These are phyloP conservation scores for Reticulitermes speratus DNA, from an alignment of 1,140 invertebrate species.

Conservation along the genomic window DNA sequence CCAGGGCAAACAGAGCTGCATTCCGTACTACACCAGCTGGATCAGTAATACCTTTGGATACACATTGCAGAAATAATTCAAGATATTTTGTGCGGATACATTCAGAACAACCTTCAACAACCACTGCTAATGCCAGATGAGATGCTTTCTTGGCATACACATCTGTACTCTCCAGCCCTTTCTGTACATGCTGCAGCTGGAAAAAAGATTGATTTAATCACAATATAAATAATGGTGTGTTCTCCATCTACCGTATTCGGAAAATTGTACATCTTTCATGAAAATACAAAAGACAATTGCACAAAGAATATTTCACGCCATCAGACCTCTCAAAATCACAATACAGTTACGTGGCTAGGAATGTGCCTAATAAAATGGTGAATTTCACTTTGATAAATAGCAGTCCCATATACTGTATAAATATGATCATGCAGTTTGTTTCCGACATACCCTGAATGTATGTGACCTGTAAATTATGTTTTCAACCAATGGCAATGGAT, in stretches of 20 bases:
- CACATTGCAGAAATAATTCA: constrained; percentile 64
- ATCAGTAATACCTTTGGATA: constrained; percentile 69
- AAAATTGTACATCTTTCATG: too few relatives aligned
- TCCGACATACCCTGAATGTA: too few relatives aligned
- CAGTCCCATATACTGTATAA: too few relatives aligned
- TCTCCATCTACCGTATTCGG: too few relatives aligned
- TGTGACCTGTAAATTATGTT: too few relatives aligned
- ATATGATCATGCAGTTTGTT: too few relatives aligned
- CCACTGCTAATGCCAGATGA: constrained; percentile 70
- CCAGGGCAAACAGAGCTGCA: constrained; percentile 76
- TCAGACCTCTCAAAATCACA: background rate
- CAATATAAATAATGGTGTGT: background rate
- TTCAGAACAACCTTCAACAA: constrained; percentile 80
- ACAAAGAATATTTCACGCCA: background rate
- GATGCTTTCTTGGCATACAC: constrained; percentile 65
- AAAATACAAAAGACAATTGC: too few relatives aligned
- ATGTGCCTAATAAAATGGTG: too few relatives aligned
- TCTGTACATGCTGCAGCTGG: constrained; percentile 61
- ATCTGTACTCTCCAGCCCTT: constrained; percentile 58
- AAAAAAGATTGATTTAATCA: constrained; percentile 37
- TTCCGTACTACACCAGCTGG: constrained; percentile 62
- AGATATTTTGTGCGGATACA: constrained; percentile 71
- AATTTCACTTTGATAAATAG: too few relatives aligned
- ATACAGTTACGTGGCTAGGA: too few relatives aligned
- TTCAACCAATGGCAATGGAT: too few relatives aligned